Evolutionary conservation across 2,113 vertebrate genomes (phyloP), one percentile per base, ranked within the genome.

Genomic region (Phoxinus phoxinus): DNA sequence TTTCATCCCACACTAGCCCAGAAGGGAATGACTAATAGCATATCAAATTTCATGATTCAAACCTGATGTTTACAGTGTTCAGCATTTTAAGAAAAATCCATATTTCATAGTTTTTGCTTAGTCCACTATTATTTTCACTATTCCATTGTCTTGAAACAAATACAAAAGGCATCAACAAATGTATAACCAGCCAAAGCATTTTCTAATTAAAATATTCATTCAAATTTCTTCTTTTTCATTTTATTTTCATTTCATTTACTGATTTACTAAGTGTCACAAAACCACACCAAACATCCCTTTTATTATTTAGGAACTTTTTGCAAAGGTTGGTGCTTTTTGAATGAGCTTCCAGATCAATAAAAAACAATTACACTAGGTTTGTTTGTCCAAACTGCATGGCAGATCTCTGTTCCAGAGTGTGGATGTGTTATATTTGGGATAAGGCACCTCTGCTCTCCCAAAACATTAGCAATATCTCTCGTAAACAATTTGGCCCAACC

Each of bases 311-410:
- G 3, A 27, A 61, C n/a, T 61, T 25, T 27, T 61, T 25, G 1
- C 59, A 13, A 63, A 63, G 6, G 53, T 56, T 56, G 21, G 30
- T 46, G 19, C 37, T 81, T 15, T 21, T 80, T 23, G 15, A 61
- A 12, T 15, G 30, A 61, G 1, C 23, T 37, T n/a, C 44, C 30
- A 27, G 17, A 21, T 17, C 10, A 41, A 6, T 15, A 32, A 23
- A 67, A 32, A 9, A 69, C 30, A 73, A 79, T 56, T 41, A 63
- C 19, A 27, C 35, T 61, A 78, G 65, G 86, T 84, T 63, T 73
- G 85, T 84, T 85, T 59, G 65, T 58, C 72, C 56, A 85, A 73
- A 35, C 41, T 81, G 65, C 63, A 84, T 79, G 21, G 30, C 71
- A 61, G 35, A 65, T 73, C 56, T 67, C 25, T 51, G 63, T 17